phyloP scores from a whole-genome alignment of 2,888 invertebrate genomes.

The Agrotis exclamationis region DNA sequence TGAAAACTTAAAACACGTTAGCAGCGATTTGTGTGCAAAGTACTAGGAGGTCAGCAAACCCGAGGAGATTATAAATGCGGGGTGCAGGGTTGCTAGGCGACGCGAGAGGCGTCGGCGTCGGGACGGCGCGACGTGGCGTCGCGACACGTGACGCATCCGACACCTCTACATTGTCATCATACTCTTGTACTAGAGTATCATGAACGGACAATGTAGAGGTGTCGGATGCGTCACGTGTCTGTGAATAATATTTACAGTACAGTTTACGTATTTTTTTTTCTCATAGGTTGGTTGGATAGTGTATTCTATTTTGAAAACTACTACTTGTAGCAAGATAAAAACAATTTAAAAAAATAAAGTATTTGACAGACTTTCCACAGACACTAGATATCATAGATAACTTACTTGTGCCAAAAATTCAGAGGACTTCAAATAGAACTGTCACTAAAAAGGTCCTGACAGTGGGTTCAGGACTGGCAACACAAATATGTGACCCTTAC shows the following conservation, averaged over 20 bases:
- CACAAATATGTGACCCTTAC: slow-evolving; percentile 48
- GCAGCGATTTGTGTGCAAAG: slow-evolving; percentile 62
- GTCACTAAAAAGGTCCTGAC: slow-evolving; percentile 43
- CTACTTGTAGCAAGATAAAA: not conserved
- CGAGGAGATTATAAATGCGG: slow-evolving; percentile 72
- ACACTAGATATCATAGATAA: too few species aligned
- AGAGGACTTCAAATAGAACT: slow-evolving; percentile 23
- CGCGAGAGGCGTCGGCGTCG: slow-evolving; percentile 72
- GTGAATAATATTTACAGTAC: slow-evolving; percentile 30
- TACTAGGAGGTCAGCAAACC: slow-evolving; percentile 78
- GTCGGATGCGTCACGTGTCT: too few species aligned
- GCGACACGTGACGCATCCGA: slow-evolving; percentile 77
- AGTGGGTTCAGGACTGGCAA: slow-evolving; percentile 30
- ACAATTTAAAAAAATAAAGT: too few species aligned
- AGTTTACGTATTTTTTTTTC: slow-evolving; percentile 22
- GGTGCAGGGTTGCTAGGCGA: slow-evolving; percentile 74
- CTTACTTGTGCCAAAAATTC: not conserved
- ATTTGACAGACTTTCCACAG: too few species aligned
- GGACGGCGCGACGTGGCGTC: slow-evolving; percentile 79
- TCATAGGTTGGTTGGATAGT: slow-evolving; percentile 6
- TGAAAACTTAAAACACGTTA: slow-evolving; percentile 55
- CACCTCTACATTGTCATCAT: slow-evolving; percentile 56
- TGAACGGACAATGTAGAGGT: too few species aligned
- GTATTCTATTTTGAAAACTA: not conserved
- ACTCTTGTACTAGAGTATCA: slow-evolving; percentile 4